Percentiles rank a stretch among this genome's conserved stretches.
Conservation (phyloP, 2,888 invertebrate genomes). For the Prionchulus punctatus region DNA sequence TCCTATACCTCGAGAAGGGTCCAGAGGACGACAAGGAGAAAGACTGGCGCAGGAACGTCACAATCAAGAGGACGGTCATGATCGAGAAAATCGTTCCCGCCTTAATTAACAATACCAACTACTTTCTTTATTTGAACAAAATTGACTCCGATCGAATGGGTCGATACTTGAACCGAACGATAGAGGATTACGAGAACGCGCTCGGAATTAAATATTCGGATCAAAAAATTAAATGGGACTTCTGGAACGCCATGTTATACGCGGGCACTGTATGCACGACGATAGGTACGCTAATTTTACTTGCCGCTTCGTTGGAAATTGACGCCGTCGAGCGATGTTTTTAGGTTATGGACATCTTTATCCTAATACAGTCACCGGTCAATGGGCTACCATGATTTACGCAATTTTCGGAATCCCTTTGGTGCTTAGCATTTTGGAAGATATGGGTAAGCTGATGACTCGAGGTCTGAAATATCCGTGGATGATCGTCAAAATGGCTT, state of each 20-base stretch:
- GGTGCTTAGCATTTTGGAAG: conserved; percentile 77
- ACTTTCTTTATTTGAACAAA: conserved; percentile 21
- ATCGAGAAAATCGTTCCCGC: conserved; percentile 18
- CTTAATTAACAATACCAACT: conserved; percentile 24
- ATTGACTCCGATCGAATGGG: conserved; percentile 18
- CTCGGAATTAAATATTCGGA: conserved; percentile 23
- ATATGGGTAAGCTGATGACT: conserved; percentile 44
- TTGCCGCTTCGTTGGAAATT: not conserved
- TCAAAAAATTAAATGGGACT: conserved; percentile 27
- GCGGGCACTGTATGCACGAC: conserved; percentile 27
- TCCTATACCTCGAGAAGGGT: conserved; percentile 6
- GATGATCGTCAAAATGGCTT: conserved; percentile 24
- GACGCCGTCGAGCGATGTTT: too few species aligned
- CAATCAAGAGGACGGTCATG: conserved; percentile 18
- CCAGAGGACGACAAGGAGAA: conserved; percentile 1
- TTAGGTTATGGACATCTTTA: conserved; percentile 68
- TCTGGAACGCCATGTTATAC: conserved; percentile 29
- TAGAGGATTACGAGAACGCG: conserved; percentile 19
- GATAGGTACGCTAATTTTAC: conserved; percentile 16
- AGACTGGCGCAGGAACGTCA: not conserved
- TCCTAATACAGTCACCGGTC: conserved; percentile 65
- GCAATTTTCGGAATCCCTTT: conserved; percentile 87
- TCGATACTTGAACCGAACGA: conserved; percentile 11
- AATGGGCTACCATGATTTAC: conserved; percentile 72
- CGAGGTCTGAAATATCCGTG: conserved; percentile 23